Base-by-base conservation (phyloP, 2,888 invertebrate species). In the Boloria euphrosyne region DNA sequence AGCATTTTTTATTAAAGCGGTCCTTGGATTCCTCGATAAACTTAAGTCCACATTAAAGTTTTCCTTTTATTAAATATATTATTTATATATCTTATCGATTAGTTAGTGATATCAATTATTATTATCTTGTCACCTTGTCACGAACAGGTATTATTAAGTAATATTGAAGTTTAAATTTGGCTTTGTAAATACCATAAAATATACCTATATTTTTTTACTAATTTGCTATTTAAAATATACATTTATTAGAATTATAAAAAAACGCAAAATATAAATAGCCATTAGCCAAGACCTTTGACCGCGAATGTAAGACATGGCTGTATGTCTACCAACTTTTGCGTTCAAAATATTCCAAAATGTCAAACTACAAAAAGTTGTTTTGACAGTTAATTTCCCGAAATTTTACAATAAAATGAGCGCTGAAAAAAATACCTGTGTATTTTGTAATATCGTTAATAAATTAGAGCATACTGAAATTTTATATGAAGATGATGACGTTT, bases 361-460 rank as follows among this genome's bases (percentile, higher is more conserved):
- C 22, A 47, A 53, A 54, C 38, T 16, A 13, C 22, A 53, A 54
- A 22, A 22, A 13, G 50, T 49, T 31, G 50, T 49, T 31, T 50
- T 50, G 61, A 61, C 51, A 61, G 60, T 51, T 51, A 6, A 14
- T 22, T n/a, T 38, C 16, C 59, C 16, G 13, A 59, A 49, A 38
- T 38, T 59, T 5, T 59, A 50, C 59, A 1, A 18, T 17, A 59
- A 27, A 50, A 59, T 59, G 59, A 27, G 49, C 13, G 58, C 31
- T 44, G 74, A 73, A 47, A 84, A 73, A 52, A 83, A 86, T 3
- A 78, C 92, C 27, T 97, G 97, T 78, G 83, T 96, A 72, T 97
- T 97, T 84, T 97, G 97, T 81, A 94, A 95, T 79, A 96, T 97
- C 62, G 89, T 93, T 14, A 92, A 93, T 51, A 94, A 94, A 60